phyloP scores from a whole-genome alignment of 2,888 invertebrate genomes.

The Agonopterix subpropinquella region DNA sequence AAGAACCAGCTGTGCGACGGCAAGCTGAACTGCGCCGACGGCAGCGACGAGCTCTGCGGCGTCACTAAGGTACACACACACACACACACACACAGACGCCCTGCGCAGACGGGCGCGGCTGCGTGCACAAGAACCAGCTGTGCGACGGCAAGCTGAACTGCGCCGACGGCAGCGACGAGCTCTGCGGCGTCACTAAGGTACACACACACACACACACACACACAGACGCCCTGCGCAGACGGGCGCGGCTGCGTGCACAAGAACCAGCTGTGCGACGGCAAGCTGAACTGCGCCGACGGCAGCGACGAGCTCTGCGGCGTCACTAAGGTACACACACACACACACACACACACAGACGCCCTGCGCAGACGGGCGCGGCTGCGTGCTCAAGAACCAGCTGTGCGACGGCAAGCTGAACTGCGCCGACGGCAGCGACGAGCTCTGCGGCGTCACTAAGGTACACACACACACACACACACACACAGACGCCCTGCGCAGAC shows the following conservation, averaged over 20 bases:
- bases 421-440: conserved; percentile 83
- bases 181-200: conserved; percentile 32
- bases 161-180: conserved; percentile 83
- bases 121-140: conserved; percentile 80
- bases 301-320: conserved; percentile 81
- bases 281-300: conserved; percentile 79
- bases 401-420: conserved; percentile 86
- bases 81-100: too few relatives aligned
- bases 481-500: conserved; percentile 79
- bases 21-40: conserved; percentile 78
- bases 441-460: conserved; percentile 32
- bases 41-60: conserved; percentile 81
- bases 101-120: conserved; percentile 78
- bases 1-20: conserved; percentile 85
- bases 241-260: conserved; percentile 79
- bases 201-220: too few relatives aligned
- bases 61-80: neutral
- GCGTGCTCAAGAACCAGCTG: conserved; percentile 80
- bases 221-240: conserved; percentile 79
- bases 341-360: too few relatives aligned
- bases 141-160: conserved; percentile 86
- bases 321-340: too few relatives aligned
- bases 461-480: too few relatives aligned
- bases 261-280: conserved; percentile 84
- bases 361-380: conserved; percentile 78